Base-by-base conservation (phyloP, 2,113 vertebrate species). In the Elgaria multicarinata region DNA sequence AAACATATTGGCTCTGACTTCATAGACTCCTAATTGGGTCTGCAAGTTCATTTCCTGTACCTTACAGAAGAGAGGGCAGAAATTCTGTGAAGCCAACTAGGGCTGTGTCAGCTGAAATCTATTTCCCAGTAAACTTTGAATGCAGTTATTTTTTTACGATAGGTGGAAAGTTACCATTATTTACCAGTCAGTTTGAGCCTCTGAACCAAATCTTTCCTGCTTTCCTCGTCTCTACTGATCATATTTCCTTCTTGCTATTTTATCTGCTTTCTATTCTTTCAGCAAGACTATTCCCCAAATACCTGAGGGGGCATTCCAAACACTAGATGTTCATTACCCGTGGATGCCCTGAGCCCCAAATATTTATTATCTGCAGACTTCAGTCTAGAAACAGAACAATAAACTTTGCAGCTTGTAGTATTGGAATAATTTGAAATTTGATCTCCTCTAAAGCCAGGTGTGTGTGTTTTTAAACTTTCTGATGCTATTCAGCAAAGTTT, bases 311-410 rank as follows among this genome's bases (percentile, higher is more conserved):
- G 6, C 10, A 6, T 79, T 91, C 26, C 10, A 81, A 67, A 33
- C 91, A 90, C 92, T 83, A 84, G 93, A 42, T 94, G 96, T 96
- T 96, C 95, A 91, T 95, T 96, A 94, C 93, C 92, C 91, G 79
- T 39, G 62, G 92, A 89, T 93, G 94, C 93, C 95, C 89, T 24
- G 28, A 91, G 95, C 92, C 50, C 76, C 80, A 83, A 90, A 92
- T 91, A 94, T 94, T 96, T 96, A 94, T 96, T 96, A 96, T 90
- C 93, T 91, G 18, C 84, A 93, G 91, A 91, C 82, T 85, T 88
- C 13, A 14, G 91, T 86, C 92, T 93, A 86, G 92, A 96, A 95
- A 93, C 87, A 92, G 92, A 95, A 93, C 92, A 90, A 96, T 95
- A 94, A 95, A 93, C 91, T 93, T 81, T 81, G 79, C 20, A n/a